Evolutionary conservation across 2,888 invertebrate species (phyloP).

Genomic region (Onthophagus sagittarius): DNA sequence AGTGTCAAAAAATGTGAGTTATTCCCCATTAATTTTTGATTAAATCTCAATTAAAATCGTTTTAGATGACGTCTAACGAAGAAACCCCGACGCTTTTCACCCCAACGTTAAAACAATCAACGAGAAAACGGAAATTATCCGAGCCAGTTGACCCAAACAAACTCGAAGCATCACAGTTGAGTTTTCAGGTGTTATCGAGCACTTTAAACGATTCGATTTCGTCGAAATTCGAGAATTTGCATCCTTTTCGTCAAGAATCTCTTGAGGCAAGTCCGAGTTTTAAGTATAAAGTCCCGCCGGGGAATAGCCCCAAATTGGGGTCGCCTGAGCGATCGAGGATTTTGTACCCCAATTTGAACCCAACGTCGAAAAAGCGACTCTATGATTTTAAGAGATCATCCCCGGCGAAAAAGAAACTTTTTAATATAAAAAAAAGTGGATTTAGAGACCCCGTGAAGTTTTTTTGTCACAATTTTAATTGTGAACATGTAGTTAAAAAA

Average conservation of each 20-base stretch:
- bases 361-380: slow-evolving; percentile 27
- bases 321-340: slow-evolving; percentile 39
- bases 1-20: too few relatives aligned
- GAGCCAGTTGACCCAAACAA: background rate
- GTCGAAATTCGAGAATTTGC: slow-evolving; percentile 37
- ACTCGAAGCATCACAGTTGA: background rate
- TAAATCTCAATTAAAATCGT: too few relatives aligned
- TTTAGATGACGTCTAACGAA: background rate
- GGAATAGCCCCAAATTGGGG: slow-evolving; percentile 29
- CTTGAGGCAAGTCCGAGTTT: slow-evolving; percentile 13
- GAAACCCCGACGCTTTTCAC: background rate
- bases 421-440: slow-evolving; percentile 25
- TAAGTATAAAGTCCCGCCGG: slow-evolving; percentile 7
- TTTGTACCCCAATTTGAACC: slow-evolving; percentile 38
- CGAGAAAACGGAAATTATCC: slow-evolving; percentile 4
- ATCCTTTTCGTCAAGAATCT: slow-evolving; percentile 28
- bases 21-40: too few relatives aligned
- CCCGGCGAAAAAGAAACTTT: slow-evolving; percentile 38
- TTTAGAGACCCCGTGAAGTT: slow-evolving; percentile 26
- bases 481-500: slow-evolving; percentile 35
- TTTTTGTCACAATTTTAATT: slow-evolving; percentile 25
- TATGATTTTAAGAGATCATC: slow-evolving; percentile 30
- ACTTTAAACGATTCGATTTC: slow-evolving; percentile 42
- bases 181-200: slow-evolving; percentile 31
- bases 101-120: background rate